Evolutionary conservation across 23 tunicate genomes (phyloP).

Genomic region (Corella eumyota): DNA sequence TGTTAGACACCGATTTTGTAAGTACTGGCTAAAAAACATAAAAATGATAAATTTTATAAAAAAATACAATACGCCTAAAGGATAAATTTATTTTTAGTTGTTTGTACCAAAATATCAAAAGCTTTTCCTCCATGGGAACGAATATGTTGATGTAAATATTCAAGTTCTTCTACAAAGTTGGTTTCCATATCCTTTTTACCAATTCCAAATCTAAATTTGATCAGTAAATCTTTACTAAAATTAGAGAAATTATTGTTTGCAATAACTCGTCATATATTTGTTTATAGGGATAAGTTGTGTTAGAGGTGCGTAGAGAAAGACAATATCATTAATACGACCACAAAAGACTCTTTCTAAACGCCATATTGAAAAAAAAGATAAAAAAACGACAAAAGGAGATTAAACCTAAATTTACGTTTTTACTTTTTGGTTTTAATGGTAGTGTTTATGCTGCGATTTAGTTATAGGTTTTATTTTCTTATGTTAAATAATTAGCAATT

Average conservation of each 20-base stretch:
- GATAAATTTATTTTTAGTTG: background rate
- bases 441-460: too few species aligned
- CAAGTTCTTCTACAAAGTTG: constrained; percentile 9
- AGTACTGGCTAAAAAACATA: background rate
- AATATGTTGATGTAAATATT: constrained; percentile 5
- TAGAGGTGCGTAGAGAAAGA: too few species aligned
- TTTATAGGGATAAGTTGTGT: too few species aligned
- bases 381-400: too few species aligned
- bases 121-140: constrained; percentile 13
- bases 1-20: constrained; percentile 11
- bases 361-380: too few species aligned
- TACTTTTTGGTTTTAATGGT: background rate
- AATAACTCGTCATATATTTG: too few species aligned
- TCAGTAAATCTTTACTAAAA: too few species aligned
- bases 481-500: background rate
- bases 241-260: too few species aligned
- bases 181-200: constrained; percentile 28
- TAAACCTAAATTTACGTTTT: background rate
- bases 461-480: too few species aligned
- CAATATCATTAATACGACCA: too few species aligned
- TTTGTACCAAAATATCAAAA: constrained; percentile 10
- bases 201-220: constrained; percentile 21
- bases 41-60: background rate
- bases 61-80: background rate
- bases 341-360: too few species aligned